These are phyloP conservation scores for Amblyteles armatorius DNA, from an alignment of 2,888 invertebrate genomes.

Conservation along the genomic window DNA sequence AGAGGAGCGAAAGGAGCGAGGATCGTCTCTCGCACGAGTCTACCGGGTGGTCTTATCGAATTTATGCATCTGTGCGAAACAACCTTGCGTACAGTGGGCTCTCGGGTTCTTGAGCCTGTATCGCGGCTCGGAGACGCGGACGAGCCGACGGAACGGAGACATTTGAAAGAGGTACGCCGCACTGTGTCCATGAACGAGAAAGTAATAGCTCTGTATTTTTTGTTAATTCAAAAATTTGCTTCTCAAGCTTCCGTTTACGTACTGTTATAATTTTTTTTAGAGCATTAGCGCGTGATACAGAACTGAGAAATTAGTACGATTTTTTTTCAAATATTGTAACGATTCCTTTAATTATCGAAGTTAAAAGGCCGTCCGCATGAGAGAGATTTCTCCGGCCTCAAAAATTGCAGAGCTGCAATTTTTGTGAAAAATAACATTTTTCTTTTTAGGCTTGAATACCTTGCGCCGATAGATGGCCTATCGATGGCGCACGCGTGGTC, in stretches of 20 bases:
- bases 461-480: background rate
- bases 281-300: too few species aligned
- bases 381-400: too few species aligned
- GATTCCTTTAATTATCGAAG: too few species aligned
- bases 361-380: too few species aligned
- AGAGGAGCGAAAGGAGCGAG: background rate
- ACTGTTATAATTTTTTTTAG: background rate
- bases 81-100: slow-evolving; percentile 38
- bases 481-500: background rate
- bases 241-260: too few species aligned
- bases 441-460: background rate
- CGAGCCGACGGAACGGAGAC: slow-evolving; percentile 10
- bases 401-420: background rate
- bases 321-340: too few species aligned
- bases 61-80: slow-evolving; percentile 73
- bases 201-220: background rate
- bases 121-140: background rate
- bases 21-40: slow-evolving; percentile 56
- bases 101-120: slow-evolving; percentile 25
- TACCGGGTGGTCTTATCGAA: slow-evolving; percentile 76
- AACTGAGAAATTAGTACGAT: too few species aligned
- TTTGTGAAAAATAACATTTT: background rate
- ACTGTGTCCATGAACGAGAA: background rate
- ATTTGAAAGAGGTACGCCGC: background rate
- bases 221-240: background rate